Percentiles rank a stretch among this genome's conserved stretches.
phyloP scores from a whole-genome alignment of 2,113 vertebrate species.

The Tragelaphus strepsiceros region DNA sequence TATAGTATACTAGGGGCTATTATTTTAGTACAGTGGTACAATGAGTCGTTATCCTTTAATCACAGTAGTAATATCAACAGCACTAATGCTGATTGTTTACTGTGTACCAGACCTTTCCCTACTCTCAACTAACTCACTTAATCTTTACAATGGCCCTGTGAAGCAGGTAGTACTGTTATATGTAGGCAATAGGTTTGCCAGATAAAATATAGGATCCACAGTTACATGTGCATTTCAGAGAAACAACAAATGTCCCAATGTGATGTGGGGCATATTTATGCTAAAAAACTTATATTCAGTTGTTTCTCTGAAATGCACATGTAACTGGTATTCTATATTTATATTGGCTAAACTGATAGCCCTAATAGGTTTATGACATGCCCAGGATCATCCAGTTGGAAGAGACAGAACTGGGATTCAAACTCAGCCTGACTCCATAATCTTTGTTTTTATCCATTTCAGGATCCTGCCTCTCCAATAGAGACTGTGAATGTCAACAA shows the following conservation, averaged over 20 bases:
- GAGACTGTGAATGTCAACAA: background rate
- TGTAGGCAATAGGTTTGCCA: background rate
- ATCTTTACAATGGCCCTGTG: background rate
- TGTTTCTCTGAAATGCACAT: background rate
- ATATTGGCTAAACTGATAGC: background rate
- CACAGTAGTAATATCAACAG: background rate
- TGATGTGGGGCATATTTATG: background rate
- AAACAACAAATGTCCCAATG: background rate
- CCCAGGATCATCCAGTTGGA: background rate
- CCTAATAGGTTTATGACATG: background rate
- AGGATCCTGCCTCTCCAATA: background rate
- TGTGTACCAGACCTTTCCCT: background rate
- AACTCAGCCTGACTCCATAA: background rate
- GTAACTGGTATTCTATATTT: background rate
- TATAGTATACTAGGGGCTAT: background rate
- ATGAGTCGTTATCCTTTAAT: background rate
- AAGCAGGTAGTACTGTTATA: background rate
- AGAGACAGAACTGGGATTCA: background rate
- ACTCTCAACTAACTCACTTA: background rate
- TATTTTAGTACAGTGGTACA: background rate
- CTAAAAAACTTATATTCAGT: background rate
- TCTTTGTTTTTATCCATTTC: background rate
- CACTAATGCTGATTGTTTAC: background rate
- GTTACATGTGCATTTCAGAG: slow-evolving; percentile 20
- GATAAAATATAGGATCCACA: background rate